Evolutionary conservation across 2,888 invertebrate species (phyloP), one percentile per base, ranked within the genome.

Genomic region (Ceriagrion tenellum): DNA sequence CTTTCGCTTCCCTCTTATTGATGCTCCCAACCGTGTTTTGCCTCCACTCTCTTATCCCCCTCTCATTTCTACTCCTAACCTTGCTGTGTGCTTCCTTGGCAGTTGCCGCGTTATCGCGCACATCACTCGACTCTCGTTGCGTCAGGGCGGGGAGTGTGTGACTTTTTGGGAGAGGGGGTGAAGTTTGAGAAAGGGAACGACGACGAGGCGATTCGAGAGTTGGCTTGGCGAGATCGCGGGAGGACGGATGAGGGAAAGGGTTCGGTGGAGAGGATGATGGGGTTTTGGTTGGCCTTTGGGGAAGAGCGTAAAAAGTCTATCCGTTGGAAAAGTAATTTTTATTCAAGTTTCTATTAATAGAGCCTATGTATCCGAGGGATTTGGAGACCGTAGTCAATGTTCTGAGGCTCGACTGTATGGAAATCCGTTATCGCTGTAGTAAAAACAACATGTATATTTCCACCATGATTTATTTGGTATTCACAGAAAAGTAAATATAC

Each of bases 1-100:
- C 35, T 30, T 16, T 35, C 30, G 26, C 93, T 74, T 69, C 90
- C 59, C 59, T 30, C 90, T 74, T 69, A 93, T 93, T 74, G 69
- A 74, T 93, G 93, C 63, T 40, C 63, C 26, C 8, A 16, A 69
- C 63, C 63, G 47, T 93, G n/a, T 55, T 91, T 59, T 55, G 16
- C 63, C 63, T 81, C 81, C 35, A 1, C 0, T 16, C 47, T 47
- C 47, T 47, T 47, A 47, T 47, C 8, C 47, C 47, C 47, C 47
- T 4, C 56, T 10, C 56, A 20, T 35, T 35, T 35, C 81, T 59
- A 35, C 90, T n/a, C 0, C 35, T 91, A 59, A 35, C 35, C 16
- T 59, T 55, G 30, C 56, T 13, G 55, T 40, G 90, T 90, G 90
- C 55, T 55, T 81, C 81, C 81, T 81, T 23, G 55, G 47, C 55